These are phyloP conservation scores for Pelmatolapia mariae DNA, from an alignment of 2,113 vertebrate species.

Conservation along the genomic window DNA sequence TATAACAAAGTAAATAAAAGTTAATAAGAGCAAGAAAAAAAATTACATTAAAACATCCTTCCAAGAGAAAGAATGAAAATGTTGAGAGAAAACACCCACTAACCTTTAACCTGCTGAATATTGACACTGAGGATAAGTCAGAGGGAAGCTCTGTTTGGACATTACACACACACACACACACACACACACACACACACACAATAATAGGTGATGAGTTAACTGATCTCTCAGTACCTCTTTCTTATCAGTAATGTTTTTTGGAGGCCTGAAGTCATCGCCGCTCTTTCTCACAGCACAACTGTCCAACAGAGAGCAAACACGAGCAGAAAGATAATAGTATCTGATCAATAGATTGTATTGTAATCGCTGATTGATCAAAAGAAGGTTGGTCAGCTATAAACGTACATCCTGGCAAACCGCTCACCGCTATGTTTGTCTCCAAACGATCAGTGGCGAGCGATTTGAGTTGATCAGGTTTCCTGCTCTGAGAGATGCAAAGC, in stretches of 20 bases:
- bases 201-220: constrained; percentile 64
- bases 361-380: constrained; percentile 49
- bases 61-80: neutral
- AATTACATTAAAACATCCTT: neutral
- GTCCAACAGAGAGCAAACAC: constrained; percentile 27
- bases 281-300: neutral
- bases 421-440: constrained; percentile 21
- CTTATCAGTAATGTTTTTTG: constrained; percentile 42
- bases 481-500: neutral
- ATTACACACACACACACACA: constrained; percentile 5
- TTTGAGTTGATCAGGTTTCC: constrained; percentile 25
- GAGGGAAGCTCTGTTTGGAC: constrained; percentile 35
- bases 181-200: constrained; percentile 1
- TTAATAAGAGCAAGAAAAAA: neutral
- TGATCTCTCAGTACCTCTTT: constrained; percentile 21
- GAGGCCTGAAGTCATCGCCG: neutral
- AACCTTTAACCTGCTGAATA: constrained; percentile 55
- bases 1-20: neutral
- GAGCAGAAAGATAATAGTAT: constrained; percentile 14
- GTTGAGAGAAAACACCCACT: constrained; percentile 18
- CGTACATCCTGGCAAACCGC: constrained; percentile 20
- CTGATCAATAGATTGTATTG: constrained; percentile 43
- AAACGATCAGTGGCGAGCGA: neutral
- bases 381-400: constrained; percentile 12
- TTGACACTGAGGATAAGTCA: constrained; percentile 54